A percentile compares a stretch with the other conserved stretches of the same genome.
phyloP scores from a whole-genome alignment of 2,113 vertebrate species.

The Noctilio leporinus region DNA sequence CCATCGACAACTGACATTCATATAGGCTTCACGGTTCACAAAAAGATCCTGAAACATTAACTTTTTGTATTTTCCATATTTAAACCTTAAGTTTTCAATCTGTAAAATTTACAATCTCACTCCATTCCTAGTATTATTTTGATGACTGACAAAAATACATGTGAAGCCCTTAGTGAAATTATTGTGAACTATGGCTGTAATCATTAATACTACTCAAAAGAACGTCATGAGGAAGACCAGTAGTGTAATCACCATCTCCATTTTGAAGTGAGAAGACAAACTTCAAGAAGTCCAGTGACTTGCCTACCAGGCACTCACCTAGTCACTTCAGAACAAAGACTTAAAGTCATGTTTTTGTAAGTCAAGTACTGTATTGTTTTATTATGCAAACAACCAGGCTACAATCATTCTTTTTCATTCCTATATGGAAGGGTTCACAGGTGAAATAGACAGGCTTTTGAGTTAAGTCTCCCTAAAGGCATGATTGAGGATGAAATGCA shows the following conservation, averaged over 20 bases:
- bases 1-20: not conserved
- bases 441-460: not conserved
- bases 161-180: not conserved
- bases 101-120: not conserved
- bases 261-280: slow-evolving; percentile 20
- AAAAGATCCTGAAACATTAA: not conserved
- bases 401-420: not conserved
- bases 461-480: not conserved
- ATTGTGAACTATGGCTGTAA: not conserved
- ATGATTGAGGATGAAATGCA: not conserved
- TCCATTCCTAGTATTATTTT: not conserved
- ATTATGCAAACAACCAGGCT: not conserved
- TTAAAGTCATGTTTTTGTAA: not conserved
- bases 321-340: not conserved
- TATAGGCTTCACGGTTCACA: not conserved
- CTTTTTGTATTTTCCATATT: not conserved
- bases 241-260: not conserved
- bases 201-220: not conserved
- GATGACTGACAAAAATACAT: not conserved
- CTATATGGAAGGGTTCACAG: not conserved
- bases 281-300: not conserved
- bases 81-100: not conserved
- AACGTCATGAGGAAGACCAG: not conserved
- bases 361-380: not conserved
- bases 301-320: not conserved